Percentiles rank a stretch among this genome's conserved stretches.
These are phyloP conservation scores for Antechinus stuartii DNA, from an alignment of 2,113 vertebrate species.

Conservation along the genomic window DNA sequence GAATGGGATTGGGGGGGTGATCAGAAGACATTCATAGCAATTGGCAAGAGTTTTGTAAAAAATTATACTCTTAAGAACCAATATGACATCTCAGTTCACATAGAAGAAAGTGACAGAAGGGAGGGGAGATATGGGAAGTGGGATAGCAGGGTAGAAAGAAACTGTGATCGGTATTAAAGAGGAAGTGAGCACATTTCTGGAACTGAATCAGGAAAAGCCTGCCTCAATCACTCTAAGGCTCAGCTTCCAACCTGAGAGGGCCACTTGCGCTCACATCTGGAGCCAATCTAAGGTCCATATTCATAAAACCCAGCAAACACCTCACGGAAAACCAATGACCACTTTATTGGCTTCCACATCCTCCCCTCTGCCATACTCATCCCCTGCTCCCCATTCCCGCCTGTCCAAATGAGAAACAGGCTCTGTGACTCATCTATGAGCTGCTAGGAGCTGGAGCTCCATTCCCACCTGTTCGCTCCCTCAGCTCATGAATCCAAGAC, in stretches of 20 bases:
- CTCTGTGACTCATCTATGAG: background rate
- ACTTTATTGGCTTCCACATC: background rate
- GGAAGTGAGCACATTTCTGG: background rate
- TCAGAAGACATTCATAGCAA: background rate
- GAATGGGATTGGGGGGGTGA: background rate
- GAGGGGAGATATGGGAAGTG: background rate
- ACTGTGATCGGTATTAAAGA: background rate
- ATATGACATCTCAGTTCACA: background rate
- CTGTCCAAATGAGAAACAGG: constrained; percentile 11
- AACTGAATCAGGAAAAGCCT: background rate
- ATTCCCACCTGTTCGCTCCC: constrained; percentile 59
- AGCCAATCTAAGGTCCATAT: constrained; percentile 12
- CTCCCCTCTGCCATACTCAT: background rate
- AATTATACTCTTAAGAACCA: background rate
- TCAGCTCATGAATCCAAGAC: background rate
- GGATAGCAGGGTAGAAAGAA: background rate
- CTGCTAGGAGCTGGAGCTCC: background rate
- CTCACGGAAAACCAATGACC: background rate
- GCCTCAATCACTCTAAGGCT: background rate
- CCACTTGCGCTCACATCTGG: constrained; percentile 39
- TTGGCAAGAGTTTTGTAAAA: background rate
- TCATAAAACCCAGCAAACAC: constrained; percentile 18
- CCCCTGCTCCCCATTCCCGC: background rate
- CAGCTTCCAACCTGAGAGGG: background rate
- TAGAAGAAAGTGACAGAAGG: background rate